Conservation (phyloP, 2,113 vertebrate species). For the Neofelis nebulosa region DNA sequence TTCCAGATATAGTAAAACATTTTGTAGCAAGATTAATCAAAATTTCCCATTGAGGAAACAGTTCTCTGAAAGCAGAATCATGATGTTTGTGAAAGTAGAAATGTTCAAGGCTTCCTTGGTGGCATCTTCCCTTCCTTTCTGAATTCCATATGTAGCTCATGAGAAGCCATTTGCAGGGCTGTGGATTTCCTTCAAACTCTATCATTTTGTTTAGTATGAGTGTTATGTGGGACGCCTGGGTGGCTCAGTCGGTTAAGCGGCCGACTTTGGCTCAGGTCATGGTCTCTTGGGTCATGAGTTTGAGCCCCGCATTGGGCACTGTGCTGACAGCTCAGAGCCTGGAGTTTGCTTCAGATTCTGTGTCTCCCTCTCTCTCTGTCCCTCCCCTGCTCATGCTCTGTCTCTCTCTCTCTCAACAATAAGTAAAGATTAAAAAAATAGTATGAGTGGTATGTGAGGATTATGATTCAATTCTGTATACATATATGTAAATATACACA, state of each 20-base stretch:
- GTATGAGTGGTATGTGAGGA: background rate
- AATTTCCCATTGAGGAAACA: background rate
- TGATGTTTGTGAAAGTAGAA: background rate
- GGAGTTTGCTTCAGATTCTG: too few relatives aligned
- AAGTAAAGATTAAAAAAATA: background rate
- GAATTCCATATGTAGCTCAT: background rate
- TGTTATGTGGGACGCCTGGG: background rate
- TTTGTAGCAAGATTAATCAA: background rate
- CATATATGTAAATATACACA: background rate
- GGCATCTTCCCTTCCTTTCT: background rate
- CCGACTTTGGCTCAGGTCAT: too few relatives aligned
- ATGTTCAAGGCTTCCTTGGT: background rate
- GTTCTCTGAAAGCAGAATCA: background rate
- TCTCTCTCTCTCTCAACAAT: too few relatives aligned
- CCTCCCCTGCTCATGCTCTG: too few relatives aligned
- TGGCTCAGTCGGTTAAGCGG: too few relatives aligned
- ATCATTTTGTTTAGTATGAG: slow-evolving; percentile 2
- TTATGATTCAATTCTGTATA: background rate
- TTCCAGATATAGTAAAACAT: background rate
- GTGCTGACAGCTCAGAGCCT: too few relatives aligned
- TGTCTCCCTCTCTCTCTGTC: too few relatives aligned
- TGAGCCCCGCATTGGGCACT: too few relatives aligned
- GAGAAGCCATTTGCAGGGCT: background rate
- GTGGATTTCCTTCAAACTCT: background rate
- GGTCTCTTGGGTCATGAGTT: too few relatives aligned